phyloP scores from a whole-genome alignment of 2,113 vertebrate species.

The Xyrauchen texanus region DNA sequence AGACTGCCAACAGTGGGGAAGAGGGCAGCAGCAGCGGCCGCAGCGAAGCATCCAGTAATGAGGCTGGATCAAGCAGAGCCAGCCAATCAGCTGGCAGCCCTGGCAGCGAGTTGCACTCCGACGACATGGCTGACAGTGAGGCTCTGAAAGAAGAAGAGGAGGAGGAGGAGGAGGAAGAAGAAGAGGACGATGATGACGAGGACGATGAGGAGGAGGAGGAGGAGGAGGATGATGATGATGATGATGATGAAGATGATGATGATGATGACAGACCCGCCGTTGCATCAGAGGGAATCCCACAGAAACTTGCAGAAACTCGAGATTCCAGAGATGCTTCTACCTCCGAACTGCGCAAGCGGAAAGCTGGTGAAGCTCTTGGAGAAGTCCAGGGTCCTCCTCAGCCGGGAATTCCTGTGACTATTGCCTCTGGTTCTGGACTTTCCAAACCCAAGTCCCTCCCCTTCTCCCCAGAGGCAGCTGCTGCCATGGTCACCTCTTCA shows the following conservation, averaged over 20 bases:
- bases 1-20: slow-evolving; percentile 98
- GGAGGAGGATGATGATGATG: slow-evolving; percentile 40
- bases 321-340: slow-evolving; percentile 61
- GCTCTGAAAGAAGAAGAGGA: slow-evolving; percentile 94
- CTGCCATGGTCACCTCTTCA: slow-evolving; percentile 61
- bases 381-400: slow-evolving; percentile 74
- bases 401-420: slow-evolving; percentile 30
- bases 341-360: slow-evolving; percentile 84
- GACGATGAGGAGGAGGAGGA: slow-evolving; percentile 91
- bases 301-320: slow-evolving; percentile 63
- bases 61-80: slow-evolving; percentile 91
- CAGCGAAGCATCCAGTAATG: slow-evolving; percentile 95
- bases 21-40: slow-evolving; percentile 95
- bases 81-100: slow-evolving; percentile 97
- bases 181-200: slow-evolving; percentile 82
- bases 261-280: slow-evolving; percentile 57
- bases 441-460: slow-evolving; percentile 79
- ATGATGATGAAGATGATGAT: slow-evolving; percentile 77
- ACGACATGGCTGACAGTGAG: slow-evolving; percentile 96
- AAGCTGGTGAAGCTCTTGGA: slow-evolving; percentile 80
- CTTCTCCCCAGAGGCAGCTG: slow-evolving; percentile 79
- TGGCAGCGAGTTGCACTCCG: slow-evolving; percentile 92
- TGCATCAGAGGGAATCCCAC: slow-evolving; percentile 73
- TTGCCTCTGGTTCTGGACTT: slow-evolving; percentile 3
- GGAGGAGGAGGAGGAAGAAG: slow-evolving; percentile 82